Percentiles rank a stretch among this genome's conserved stretches.
Evolutionary conservation across 2,888 invertebrate species (phyloP).

Genomic region (Mesorhabditis spiculigera): DNA sequence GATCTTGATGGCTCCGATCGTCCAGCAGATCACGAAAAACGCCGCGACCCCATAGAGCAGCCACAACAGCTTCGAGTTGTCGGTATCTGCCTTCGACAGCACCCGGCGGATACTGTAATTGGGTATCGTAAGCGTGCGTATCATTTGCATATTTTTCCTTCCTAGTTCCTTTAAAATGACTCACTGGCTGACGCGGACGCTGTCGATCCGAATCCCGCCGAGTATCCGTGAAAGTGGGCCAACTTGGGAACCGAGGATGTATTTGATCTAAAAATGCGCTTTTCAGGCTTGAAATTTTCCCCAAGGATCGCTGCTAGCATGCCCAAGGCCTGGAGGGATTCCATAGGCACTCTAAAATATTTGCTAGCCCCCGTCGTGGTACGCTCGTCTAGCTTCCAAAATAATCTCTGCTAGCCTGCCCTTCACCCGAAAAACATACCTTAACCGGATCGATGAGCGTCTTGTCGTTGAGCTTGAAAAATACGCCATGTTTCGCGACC

Average conservation of each 20-base stretch:
- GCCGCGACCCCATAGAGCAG: conserved; percentile 22
- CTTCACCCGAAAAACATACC: conserved; percentile 12
- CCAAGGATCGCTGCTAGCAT: too few species aligned
- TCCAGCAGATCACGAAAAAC: conserved; percentile 40
- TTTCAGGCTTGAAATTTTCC: neutral
- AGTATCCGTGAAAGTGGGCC: conserved; percentile 51
- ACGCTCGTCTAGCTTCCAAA: too few species aligned
- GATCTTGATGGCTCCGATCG: conserved; percentile 34
- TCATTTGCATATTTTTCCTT: too few species aligned
- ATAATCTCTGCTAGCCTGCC: too few species aligned
- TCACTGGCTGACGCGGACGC: conserved; percentile 28
- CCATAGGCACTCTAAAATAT: too few species aligned
- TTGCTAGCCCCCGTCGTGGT: too few species aligned
- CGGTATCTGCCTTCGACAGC: conserved; percentile 16
- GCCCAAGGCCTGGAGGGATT: too few species aligned
- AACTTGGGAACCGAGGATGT: conserved; percentile 38
- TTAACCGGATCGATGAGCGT: conserved; percentile 36
- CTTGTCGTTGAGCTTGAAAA: conserved; percentile 15
- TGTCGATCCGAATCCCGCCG: conserved; percentile 51
- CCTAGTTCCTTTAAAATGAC: conserved; percentile 7
- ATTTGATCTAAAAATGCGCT: conserved; percentile 39
- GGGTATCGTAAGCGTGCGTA: neutral
- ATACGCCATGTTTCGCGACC: conserved; percentile 30
- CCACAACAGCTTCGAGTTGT: conserved; percentile 30
- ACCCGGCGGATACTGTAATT: conserved; percentile 18